A percentile compares a stretch with the other conserved stretches of the same genome.
phyloP scores from a whole-genome alignment of 2,113 vertebrate genomes.

The Bos taurus region ARS-UCD2.0 NC_037329.1:28631501-28632000 shows the following conservation, averaged over 20 bases:
- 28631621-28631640: background rate
- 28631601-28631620: background rate
- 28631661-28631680: background rate
- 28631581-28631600: background rate
- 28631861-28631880: constrained; percentile 26
- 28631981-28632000: constrained; percentile 52
- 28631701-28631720: background rate
- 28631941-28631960: constrained; percentile 45
- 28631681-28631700: background rate
- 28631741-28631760: background rate
- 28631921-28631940: constrained; percentile 64
- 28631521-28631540: background rate
- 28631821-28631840: constrained; percentile 20
- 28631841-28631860: constrained; percentile 20
- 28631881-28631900: constrained; percentile 30
- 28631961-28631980: constrained; percentile 37
- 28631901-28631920: constrained; percentile 35
- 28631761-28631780: constrained; percentile 17
- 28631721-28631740: background rate
- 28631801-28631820: constrained; percentile 19
- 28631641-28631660: background rate
- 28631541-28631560: background rate
- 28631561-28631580: background rate
- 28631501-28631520: background rate
- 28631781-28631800: constrained; percentile 10